Percentiles rank a stretch among this genome's conserved stretches.
Conservation (phyloP, 2,797 vertebrate species). For the Mus spretus region DNA sequence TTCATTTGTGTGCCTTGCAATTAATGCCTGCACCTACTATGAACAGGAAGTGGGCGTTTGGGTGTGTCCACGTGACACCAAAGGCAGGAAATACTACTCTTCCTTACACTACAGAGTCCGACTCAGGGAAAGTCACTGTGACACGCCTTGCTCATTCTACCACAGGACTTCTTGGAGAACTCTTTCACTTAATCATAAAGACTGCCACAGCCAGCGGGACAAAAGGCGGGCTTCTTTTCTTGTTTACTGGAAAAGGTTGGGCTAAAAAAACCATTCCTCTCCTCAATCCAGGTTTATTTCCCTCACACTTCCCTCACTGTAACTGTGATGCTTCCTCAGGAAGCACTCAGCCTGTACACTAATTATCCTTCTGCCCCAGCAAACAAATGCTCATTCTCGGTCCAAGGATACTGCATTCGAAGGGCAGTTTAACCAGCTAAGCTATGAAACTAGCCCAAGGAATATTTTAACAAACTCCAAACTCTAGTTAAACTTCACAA, state of each 20-base stretch:
- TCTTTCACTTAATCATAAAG: conserved; percentile 47
- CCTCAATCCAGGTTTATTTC: conserved; percentile 32
- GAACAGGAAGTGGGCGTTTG: not conserved
- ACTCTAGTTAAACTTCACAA: not conserved
- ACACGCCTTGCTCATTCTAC: not conserved
- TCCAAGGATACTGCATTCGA: not conserved
- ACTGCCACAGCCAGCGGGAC: not conserved
- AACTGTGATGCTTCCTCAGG: not conserved
- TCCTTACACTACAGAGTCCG: conserved; percentile 30
- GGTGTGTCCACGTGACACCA: not conserved
- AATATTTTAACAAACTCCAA: not conserved
- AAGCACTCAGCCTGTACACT: not conserved
- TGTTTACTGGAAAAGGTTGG: not conserved
- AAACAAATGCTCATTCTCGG: not conserved
- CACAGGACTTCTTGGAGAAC: not conserved
- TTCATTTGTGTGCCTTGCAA: conserved; percentile 29
- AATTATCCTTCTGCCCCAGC: not conserved
- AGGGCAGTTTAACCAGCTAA: not conserved
- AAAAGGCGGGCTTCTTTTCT: not conserved
- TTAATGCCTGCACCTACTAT: not conserved
- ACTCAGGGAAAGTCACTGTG: not conserved
- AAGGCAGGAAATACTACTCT: not conserved
- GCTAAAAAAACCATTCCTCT: not conserved
- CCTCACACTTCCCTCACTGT: not conserved
- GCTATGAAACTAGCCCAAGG: not conserved